A percentile compares a stretch with the other conserved stretches of the same genome.
Conservation (phyloP, 2,797 vertebrate genomes). For the Crotalus adamanteus region DNA sequence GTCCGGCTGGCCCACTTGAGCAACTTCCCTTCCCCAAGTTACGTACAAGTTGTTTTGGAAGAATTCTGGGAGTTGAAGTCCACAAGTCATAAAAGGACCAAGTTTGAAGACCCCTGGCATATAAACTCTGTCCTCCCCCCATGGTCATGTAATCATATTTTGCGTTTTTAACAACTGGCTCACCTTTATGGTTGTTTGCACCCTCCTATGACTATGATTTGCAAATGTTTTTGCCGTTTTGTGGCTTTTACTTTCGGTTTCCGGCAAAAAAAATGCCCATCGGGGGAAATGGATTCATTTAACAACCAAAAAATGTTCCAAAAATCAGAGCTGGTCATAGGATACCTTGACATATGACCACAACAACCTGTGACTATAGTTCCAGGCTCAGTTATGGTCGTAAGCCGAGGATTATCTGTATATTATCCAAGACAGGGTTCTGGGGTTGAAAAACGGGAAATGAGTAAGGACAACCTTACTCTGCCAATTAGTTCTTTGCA, state of each 20-base stretch:
- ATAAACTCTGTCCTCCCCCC: neutral
- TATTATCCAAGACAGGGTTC: neutral
- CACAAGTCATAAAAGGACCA: too few species aligned
- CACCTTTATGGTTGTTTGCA: neutral
- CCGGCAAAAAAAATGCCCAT: neutral
- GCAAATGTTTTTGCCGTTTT: neutral
- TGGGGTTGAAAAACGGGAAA: neutral
- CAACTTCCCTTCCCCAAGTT: neutral
- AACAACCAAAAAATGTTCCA: neutral
- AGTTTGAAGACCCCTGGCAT: too few species aligned
- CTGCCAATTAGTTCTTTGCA: neutral
- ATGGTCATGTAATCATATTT: neutral
- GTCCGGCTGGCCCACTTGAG: neutral
- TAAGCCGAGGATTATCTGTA: neutral
- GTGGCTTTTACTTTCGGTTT: neutral
- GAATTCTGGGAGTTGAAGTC: too few species aligned
- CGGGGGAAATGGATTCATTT: neutral
- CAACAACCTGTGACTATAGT: neutral
- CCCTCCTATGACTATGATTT: neutral
- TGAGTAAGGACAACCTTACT: neutral
- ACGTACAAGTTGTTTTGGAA: neutral
- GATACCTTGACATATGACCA: neutral
- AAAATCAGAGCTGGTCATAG: neutral
- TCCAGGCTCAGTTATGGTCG: neutral
- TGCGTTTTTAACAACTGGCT: neutral